These are phyloP conservation scores for Caenorhabditis sp. DNA, from an alignment of 2,888 invertebrate species.

Conservation along the genomic window DNA sequence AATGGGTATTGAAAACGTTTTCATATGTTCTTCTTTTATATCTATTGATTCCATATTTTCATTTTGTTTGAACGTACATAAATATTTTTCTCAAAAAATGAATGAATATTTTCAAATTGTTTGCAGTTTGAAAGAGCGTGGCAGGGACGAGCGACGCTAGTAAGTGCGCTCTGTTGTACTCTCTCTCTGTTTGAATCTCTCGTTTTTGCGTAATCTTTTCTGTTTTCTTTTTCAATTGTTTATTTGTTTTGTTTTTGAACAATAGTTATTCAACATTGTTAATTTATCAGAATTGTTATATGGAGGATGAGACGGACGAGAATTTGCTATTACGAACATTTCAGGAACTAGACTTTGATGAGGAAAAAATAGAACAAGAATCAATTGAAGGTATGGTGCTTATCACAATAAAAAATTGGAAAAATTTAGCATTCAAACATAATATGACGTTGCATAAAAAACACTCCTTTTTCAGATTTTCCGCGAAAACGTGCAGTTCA, in stretches of 20 bases:
- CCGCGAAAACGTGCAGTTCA: not conserved
- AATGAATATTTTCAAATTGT: not conserved
- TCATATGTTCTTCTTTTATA: not conserved
- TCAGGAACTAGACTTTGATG: not conserved
- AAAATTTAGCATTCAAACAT: not conserved
- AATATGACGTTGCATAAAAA: constrained; percentile 30
- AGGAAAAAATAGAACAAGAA: not conserved
- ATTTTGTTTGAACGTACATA: not conserved
- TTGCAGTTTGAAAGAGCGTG: not conserved
- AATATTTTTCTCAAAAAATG: not conserved
- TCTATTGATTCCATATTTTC: not conserved
- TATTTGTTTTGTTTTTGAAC: not conserved
- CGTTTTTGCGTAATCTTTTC: not conserved
- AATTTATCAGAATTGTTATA: not conserved
- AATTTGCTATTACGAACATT: constrained; percentile 11
- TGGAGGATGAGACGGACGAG: constrained; percentile 3
- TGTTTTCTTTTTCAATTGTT: not conserved
- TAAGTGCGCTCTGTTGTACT: constrained; percentile 10
- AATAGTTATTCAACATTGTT: not conserved
- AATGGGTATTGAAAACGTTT: not conserved
- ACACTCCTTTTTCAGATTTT: not conserved
- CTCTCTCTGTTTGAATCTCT: constrained; percentile 16
- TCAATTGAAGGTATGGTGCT: not conserved
- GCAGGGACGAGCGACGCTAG: not conserved
- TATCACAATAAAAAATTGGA: not conserved